Percentiles rank a stretch among this genome's conserved stretches.
These are phyloP conservation scores for Silurus lanzhouensis DNA, from an alignment of 2,797 vertebrate genomes.

Conservation along the genomic window DNA sequence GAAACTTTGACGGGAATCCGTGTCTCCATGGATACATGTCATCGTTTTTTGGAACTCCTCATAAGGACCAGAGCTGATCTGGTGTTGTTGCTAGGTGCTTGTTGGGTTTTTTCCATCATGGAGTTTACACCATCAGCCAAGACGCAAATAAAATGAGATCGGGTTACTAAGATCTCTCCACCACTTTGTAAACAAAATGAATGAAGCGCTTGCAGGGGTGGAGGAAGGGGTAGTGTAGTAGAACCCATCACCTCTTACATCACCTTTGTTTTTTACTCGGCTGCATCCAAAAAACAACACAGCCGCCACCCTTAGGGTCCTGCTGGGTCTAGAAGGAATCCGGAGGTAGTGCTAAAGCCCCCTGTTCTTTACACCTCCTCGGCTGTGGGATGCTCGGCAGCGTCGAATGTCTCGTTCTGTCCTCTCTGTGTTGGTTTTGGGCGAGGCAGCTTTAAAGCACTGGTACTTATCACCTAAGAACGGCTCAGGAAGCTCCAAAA, in stretches of 20 bases:
- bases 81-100: constrained; percentile 49
- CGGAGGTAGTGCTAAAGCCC: constrained; percentile 55
- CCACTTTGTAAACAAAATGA: constrained; percentile 58
- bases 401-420: constrained; percentile 37
- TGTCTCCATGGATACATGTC: constrained; percentile 34
- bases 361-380: constrained; percentile 38
- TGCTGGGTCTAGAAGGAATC: constrained; percentile 60
- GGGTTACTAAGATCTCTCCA: constrained; percentile 61
- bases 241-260: background rate
- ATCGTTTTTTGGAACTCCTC: constrained; percentile 44
- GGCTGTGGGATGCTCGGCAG: constrained; percentile 47
- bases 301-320: constrained; percentile 57
- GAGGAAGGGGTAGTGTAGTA: background rate
- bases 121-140: constrained; percentile 48
- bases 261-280: background rate
- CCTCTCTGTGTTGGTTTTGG: constrained; percentile 42
- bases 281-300: constrained; percentile 18
- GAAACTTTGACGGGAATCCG: constrained; percentile 44
- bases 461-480: constrained; percentile 19
- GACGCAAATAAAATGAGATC: constrained; percentile 66
- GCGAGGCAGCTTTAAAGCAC: constrained; percentile 37
- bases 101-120: constrained; percentile 58
- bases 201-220: background rate
- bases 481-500: constrained; percentile 1
- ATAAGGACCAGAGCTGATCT: constrained; percentile 4